Conservation (phyloP, 2,797 vertebrate species). For the Scolopax bukidnonensis region DNA sequence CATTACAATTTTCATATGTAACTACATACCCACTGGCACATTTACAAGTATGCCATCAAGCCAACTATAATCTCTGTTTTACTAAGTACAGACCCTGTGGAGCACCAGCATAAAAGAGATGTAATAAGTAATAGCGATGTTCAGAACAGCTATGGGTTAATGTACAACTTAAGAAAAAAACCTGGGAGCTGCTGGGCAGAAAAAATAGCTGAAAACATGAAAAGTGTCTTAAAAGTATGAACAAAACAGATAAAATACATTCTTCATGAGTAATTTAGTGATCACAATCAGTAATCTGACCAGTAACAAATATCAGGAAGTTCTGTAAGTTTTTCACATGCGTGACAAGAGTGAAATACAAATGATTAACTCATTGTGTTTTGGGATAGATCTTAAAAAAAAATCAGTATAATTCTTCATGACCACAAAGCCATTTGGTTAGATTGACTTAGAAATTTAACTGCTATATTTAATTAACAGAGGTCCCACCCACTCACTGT, state of each 20-base stretch:
- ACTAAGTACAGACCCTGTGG: neutral
- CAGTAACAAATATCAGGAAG: neutral
- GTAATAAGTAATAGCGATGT: neutral
- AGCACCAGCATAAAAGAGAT: neutral
- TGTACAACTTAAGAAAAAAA: neutral
- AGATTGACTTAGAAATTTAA: neutral
- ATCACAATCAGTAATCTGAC: neutral
- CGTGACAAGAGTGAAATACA: neutral
- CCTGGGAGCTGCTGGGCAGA: neutral
- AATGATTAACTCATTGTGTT: neutral
- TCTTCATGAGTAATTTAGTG: neutral
- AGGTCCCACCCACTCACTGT: accelerated
- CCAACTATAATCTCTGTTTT: neutral
- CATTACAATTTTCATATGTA: neutral
- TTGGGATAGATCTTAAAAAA: neutral
- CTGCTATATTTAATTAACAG: neutral
- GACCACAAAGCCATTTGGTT: neutral
- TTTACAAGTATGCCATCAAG: neutral
- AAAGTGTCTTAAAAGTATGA: neutral
- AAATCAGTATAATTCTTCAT: neutral
- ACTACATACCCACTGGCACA: neutral
- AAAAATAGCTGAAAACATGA: neutral
- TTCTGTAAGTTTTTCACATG: neutral
- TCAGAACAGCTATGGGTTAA: neutral
- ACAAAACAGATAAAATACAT: neutral